These are phyloP conservation scores for Silurus aristotelis DNA, from an alignment of 2,797 vertebrate genomes.

Conservation along the genomic window DNA sequence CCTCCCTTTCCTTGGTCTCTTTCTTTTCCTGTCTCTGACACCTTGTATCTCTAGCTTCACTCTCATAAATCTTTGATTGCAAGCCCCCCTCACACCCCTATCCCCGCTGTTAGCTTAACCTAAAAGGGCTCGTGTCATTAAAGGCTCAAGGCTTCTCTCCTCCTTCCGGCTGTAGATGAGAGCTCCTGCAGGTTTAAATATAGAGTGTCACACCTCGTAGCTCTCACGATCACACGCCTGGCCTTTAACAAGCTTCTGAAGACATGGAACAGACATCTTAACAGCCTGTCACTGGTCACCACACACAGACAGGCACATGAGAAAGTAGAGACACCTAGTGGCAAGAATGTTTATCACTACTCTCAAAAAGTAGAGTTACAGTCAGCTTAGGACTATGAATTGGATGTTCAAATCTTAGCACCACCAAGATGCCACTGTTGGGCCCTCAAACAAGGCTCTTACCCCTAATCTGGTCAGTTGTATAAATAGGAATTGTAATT, in stretches of 20 bases:
- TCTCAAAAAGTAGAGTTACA: neutral
- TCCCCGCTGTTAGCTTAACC: slow-evolving; percentile 54
- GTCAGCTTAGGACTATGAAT: too few species aligned
- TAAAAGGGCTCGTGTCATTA: slow-evolving; percentile 26
- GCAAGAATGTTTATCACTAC: slow-evolving; percentile 58
- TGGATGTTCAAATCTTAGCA: too few species aligned
- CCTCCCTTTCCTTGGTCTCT: neutral
- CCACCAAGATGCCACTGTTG: too few species aligned
- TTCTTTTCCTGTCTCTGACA: slow-evolving; percentile 21
- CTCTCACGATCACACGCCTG: slow-evolving; percentile 49
- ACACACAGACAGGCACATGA: slow-evolving; percentile 27
- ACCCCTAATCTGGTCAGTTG: too few species aligned
- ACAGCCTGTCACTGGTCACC: slow-evolving; percentile 39
- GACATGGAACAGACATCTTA: slow-evolving; percentile 49
- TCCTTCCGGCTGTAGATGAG: slow-evolving; percentile 55
- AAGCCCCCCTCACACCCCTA: slow-evolving; percentile 1
- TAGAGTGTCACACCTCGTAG: slow-evolving; percentile 43
- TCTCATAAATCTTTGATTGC: slow-evolving; percentile 49
- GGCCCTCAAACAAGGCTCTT: too few species aligned
- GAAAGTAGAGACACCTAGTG: slow-evolving; percentile 71
- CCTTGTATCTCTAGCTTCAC: slow-evolving; percentile 24
- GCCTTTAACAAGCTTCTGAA: slow-evolving; percentile 50
- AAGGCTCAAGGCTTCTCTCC: slow-evolving; percentile 49
- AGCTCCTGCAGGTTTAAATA: slow-evolving; percentile 44
- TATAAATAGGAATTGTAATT: too few species aligned